Evolutionary conservation across 1,140 invertebrate genomes (phyloP).

Genomic region (Physella acuta): DNA sequence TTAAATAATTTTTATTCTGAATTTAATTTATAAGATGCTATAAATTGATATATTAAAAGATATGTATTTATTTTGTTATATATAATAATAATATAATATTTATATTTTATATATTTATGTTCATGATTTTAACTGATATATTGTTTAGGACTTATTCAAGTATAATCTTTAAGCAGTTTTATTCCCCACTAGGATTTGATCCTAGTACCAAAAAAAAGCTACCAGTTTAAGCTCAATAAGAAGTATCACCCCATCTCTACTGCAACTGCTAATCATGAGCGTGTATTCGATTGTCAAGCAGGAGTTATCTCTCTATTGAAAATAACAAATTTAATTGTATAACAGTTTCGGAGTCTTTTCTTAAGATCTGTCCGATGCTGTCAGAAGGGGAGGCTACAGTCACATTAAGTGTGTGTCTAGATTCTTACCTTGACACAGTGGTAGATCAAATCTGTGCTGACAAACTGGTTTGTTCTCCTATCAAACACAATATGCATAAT

Average conservation of each 20-base stretch:
- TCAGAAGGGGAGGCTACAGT: not conserved
- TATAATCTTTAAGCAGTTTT: no score
- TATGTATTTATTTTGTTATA: not conserved
- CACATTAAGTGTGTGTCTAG: not conserved
- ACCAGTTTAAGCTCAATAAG: no score
- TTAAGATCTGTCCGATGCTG: not conserved
- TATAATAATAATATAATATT: not conserved
- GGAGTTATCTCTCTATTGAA: no score
- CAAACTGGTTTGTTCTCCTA: constrained; percentile 31
- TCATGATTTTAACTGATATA: not conserved
- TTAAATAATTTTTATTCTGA: not conserved
- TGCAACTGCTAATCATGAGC: not conserved
- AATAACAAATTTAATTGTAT: not conserved
- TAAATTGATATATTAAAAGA: not conserved
- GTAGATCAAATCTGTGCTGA: constrained; percentile 25
- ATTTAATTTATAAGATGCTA: not conserved
- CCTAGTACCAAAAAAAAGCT: no score
- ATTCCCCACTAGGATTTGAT: no score
- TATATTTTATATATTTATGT: not conserved
- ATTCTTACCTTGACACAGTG: constrained; percentile 32
- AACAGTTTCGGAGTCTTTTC: not conserved
- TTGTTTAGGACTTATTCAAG: no score
- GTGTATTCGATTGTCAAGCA: not conserved
- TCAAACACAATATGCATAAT: not conserved
- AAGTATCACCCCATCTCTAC: not conserved